These are phyloP conservation scores for Sphaerodactylus townsendi DNA, from an alignment of 2,113 vertebrate species.

Conservation along the genomic window DNA sequence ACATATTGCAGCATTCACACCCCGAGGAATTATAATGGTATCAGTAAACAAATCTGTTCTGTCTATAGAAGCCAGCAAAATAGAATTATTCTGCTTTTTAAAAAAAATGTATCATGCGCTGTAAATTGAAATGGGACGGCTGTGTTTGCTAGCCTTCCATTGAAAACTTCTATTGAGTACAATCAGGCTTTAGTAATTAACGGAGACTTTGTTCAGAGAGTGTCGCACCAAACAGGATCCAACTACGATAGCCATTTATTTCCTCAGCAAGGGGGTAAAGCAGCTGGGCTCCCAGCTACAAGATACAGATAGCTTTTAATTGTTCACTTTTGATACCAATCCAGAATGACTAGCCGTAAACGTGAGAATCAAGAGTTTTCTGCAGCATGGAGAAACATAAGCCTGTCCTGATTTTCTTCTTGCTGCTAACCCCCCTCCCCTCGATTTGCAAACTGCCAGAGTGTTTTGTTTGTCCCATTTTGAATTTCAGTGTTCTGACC, in stretches of 20 bases:
- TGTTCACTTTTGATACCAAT: slow-evolving; percentile 42
- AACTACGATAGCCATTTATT: slow-evolving; percentile 43
- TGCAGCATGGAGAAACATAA: slow-evolving; percentile 8
- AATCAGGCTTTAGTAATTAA: slow-evolving; percentile 33
- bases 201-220: slow-evolving; percentile 52
- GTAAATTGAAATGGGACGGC: slow-evolving; percentile 59
- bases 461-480: no score
- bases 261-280: slow-evolving; percentile 46
- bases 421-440: no score
- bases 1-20: slow-evolving; percentile 69
- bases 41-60: slow-evolving; percentile 75
- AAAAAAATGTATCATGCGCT: slow-evolving; percentile 25
- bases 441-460: no score
- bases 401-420: slow-evolving; percentile 23
- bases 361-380: slow-evolving; percentile 26
- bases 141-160: slow-evolving; percentile 66
- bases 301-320: slow-evolving; percentile 36
- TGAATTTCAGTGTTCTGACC: no score
- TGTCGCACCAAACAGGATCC: slow-evolving; percentile 33
- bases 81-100: slow-evolving; percentile 41
- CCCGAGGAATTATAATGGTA: slow-evolving; percentile 71
- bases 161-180: slow-evolving; percentile 52
- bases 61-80: slow-evolving; percentile 70
- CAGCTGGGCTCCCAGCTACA: slow-evolving; percentile 39
- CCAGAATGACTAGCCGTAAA: slow-evolving; percentile 22